Evolutionary conservation across 2,797 vertebrate species (phyloP), one percentile per base, ranked within the genome.

Genomic region (Melanotaenia parkinsoni): DNA sequence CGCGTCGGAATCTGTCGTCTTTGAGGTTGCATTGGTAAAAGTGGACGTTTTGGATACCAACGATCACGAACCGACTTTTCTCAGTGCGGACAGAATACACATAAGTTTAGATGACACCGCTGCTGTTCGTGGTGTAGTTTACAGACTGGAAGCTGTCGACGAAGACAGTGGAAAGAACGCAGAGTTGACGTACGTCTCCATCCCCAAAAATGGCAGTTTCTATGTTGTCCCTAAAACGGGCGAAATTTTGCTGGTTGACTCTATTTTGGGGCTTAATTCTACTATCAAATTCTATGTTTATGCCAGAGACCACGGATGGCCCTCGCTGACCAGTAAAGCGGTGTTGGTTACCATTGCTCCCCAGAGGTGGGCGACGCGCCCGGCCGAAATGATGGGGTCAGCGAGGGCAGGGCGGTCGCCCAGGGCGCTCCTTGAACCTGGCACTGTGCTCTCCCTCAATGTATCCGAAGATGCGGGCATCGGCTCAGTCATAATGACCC

Each of bases 181-280:
- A 5, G 95, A 96, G 85, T 75, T 96, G 75, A 95, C 95, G 13
- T 97, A 96, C 83, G 84, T 92, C 10, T 94, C 95, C 24, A 64
- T 86, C 20, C 96, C 95, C 64, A 85, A 71, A 76, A 96, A 95
- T 79, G 91, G 93, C 63, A 94, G 94, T 80, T 96, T 97, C 88
- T 97, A 96, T 58, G 95, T 97, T 50, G 95, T 96, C 61, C 96
- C 96, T 26, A 96, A 96, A 90, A 97, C 95, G 5, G 96, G 96
- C 5, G 95, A 96, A 86, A 94, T 97, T 68, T 62, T 97, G 70
- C 91, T 97, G 61, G 95, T 97, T 10, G 95, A 96, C 86, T 97
- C 96, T 2, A 94, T 97, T 51, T 91, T 97, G 28, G 93, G 95
- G 69, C 81, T 94, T 14, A 89, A 91, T 10, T 92, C 92, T 3